Evolutionary conservation across 1,140 invertebrate genomes (phyloP).

Genomic region (Drosophila grimshawi): DNA sequence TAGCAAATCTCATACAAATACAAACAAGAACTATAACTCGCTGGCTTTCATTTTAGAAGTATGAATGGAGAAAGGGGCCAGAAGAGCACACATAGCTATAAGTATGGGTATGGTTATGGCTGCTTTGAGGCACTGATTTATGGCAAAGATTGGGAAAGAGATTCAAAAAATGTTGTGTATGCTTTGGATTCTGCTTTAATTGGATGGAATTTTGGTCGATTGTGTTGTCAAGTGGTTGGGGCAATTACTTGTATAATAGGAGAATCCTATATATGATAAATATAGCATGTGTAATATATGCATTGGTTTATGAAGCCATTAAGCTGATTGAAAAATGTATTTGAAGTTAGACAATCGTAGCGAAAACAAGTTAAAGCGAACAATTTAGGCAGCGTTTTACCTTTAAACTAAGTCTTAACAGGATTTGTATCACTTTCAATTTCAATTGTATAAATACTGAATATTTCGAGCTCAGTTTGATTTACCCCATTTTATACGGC

Average conservation of each 20-base stretch:
- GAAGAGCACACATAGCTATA: slow-evolving; percentile 15
- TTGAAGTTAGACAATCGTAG: no score
- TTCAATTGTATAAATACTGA: background rate
- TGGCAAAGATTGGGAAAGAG: slow-evolving; percentile 14
- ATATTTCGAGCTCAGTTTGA: background rate
- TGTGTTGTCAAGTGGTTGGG: slow-evolving; percentile 4
- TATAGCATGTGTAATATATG: background rate
- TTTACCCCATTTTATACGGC: background rate
- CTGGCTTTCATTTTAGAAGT: background rate
- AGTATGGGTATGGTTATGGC: slow-evolving; percentile 32
- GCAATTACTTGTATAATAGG: background rate
- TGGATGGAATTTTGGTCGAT: slow-evolving; percentile 25
- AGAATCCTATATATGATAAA: background rate
- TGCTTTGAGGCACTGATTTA: slow-evolving; percentile 53
- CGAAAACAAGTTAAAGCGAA: background rate
- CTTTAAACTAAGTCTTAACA: background rate
- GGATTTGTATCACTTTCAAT: background rate
- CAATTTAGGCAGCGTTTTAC: background rate
- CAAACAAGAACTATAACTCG: slow-evolving; percentile 42
- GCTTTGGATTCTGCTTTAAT: slow-evolving; percentile 39
- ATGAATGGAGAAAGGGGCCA: background rate
- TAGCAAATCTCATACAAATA: slow-evolving; percentile 41
- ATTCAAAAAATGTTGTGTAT: background rate
- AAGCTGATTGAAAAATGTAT: background rate
- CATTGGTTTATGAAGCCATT: background rate